These are phyloP conservation scores for Dasyornis broadbenti DNA, from an alignment of 2,113 vertebrate species.

Conservation along the genomic window DNA sequence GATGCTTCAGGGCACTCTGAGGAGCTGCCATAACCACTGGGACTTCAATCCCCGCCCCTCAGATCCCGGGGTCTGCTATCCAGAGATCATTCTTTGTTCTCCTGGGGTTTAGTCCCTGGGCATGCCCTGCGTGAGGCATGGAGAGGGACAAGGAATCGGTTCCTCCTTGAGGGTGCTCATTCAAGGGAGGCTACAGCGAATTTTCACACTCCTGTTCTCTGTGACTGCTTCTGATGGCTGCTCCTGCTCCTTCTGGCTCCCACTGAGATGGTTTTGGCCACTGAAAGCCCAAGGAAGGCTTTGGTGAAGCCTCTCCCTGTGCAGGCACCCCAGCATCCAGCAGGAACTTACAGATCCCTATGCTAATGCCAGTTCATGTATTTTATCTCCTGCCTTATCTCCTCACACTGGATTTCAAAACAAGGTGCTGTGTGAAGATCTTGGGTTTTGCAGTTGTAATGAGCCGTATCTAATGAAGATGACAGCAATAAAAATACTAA, in stretches of 20 bases:
- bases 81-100: not conserved
- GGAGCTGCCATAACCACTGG: not conserved
- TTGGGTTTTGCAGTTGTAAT: not conserved
- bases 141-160: not conserved
- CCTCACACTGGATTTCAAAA: conserved; percentile 6
- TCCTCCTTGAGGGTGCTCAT: not conserved
- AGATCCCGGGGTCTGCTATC: not conserved
- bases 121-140: not conserved
- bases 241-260: not conserved
- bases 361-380: not conserved
- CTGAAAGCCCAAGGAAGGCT: not conserved
- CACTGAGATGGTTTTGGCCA: not conserved
- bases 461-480: not conserved
- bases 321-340: not conserved
- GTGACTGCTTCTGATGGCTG: not conserved
- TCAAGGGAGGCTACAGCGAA: not conserved
- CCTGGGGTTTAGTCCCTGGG: not conserved
- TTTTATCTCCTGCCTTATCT: not conserved
- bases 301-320: not conserved
- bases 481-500: conserved; percentile 8
- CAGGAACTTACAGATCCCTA: not conserved
- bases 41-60: not conserved
- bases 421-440: not conserved
- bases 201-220: not conserved
- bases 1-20: not conserved